These are phyloP conservation scores for Aculops lycopersici DNA, from an alignment of 1,140 invertebrate species.

Conservation along the genomic window DNA sequence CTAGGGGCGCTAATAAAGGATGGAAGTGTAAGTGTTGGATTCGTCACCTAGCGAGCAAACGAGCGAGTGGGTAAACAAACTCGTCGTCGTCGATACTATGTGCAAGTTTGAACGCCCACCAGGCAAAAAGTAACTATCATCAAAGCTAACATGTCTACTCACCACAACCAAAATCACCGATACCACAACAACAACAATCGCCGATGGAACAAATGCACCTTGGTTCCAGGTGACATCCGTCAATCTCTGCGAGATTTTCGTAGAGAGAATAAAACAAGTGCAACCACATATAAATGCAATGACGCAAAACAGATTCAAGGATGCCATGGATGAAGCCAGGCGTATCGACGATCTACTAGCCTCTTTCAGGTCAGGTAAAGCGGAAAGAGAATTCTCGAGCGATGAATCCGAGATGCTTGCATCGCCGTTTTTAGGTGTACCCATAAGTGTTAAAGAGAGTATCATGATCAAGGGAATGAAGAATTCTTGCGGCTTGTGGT, in stretches of 20 bases:
- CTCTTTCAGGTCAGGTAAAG: not conserved
- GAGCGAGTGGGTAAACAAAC: no score
- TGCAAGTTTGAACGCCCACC: no score
- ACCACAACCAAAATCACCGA: no score
- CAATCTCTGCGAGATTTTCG: no score
- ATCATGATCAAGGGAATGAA: constrained; percentile 19
- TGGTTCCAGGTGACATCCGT: no score
- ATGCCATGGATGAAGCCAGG: constrained; percentile 35
- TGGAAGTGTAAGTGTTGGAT: constrained; percentile 33
- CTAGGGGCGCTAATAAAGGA: constrained; percentile 39
- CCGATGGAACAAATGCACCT: no score
- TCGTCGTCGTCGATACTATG: no score
- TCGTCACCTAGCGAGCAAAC: no score
- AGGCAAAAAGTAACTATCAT: no score
- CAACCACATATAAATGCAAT: constrained; percentile 50
- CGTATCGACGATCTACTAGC: constrained; percentile 22
- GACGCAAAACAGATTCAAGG: constrained; percentile 36
- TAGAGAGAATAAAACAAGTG: constrained; percentile 40
- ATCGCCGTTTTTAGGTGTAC: constrained; percentile 12
- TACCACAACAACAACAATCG: no score
- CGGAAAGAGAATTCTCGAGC: not conserved
- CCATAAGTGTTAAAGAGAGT: constrained; percentile 12
- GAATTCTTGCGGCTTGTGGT: constrained; percentile 22
- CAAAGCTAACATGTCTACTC: no score
- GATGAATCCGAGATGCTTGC: not conserved